phyloP scores from a whole-genome alignment of 2,888 invertebrate species.

The Orchestes rusci region DNA sequence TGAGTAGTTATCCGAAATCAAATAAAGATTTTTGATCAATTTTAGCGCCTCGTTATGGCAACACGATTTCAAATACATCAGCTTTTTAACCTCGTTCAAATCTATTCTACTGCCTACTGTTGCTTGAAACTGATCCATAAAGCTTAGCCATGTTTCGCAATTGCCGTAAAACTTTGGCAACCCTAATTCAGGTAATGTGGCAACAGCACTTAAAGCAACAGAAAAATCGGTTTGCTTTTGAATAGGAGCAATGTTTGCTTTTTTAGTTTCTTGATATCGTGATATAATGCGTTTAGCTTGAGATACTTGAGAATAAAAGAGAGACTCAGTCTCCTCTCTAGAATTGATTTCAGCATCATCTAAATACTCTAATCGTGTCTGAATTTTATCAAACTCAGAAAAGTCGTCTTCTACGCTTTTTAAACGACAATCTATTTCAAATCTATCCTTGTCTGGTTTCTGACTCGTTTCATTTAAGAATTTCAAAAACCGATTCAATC shows the following conservation, averaged over 20 bases:
- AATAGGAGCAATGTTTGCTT: not conserved
- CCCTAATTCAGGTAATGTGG: conserved; percentile 6
- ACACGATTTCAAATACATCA: conserved; percentile 8
- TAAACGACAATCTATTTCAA: conserved; percentile 5
- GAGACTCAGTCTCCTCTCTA: no score
- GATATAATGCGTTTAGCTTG: not conserved
- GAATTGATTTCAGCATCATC: no score
- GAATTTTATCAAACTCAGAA: conserved; percentile 6
- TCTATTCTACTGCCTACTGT: conserved; percentile 4
- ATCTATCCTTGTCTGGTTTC: no score
- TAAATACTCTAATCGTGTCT: no score
- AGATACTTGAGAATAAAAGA: no score
- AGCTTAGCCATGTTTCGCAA: no score
- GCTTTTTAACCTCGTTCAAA: conserved; percentile 4
- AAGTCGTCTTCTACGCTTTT: conserved; percentile 6
- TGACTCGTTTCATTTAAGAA: no score
- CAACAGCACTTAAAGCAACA: not conserved
- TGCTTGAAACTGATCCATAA: no score
- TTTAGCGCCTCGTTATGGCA: conserved; percentile 7
- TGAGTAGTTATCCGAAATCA: conserved; percentile 3
- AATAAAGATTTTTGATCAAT: conserved; percentile 4
- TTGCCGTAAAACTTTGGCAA: conserved; percentile 7
- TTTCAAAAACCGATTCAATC: conserved; percentile 1
- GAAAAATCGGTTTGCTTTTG: not conserved
- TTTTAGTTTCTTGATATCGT: conserved; percentile 3